Conservation (phyloP, 2,888 invertebrate species). For the Lochmaea capreae region DNA sequence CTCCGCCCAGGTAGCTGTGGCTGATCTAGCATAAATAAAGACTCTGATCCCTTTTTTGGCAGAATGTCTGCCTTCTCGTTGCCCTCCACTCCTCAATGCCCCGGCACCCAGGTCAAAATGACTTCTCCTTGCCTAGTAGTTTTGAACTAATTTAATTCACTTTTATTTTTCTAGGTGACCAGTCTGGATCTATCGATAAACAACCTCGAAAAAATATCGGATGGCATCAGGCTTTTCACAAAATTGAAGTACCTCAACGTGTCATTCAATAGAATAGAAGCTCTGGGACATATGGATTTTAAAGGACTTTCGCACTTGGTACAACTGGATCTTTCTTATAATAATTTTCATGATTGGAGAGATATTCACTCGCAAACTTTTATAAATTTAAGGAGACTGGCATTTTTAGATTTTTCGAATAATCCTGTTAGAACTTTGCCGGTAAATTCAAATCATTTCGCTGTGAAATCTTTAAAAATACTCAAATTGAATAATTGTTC, state of each 20-base stretch:
- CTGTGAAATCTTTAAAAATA: constrained; percentile 70
- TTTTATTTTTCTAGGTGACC: constrained; percentile 68
- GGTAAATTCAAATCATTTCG: constrained; percentile 63
- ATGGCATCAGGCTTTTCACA: constrained; percentile 66
- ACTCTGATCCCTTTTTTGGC: too few species aligned
- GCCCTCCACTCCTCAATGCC: too few species aligned
- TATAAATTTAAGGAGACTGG: constrained; percentile 67
- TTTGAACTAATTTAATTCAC: too few species aligned
- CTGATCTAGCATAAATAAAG: too few species aligned
- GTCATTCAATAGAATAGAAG: constrained; percentile 61
- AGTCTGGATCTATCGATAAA: constrained; percentile 75
- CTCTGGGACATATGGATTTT: constrained; percentile 50
- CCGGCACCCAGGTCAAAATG: too few species aligned
- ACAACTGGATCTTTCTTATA: constrained; percentile 73
- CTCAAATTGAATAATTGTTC: constrained; percentile 74
- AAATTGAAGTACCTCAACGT: constrained; percentile 70
- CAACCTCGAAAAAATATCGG: constrained; percentile 70
- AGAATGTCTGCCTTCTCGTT: too few species aligned
- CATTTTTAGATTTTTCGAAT: constrained; percentile 72
- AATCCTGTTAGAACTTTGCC: constrained; percentile 69
- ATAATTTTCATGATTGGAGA: constrained; percentile 72
- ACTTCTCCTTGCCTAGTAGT: too few species aligned
- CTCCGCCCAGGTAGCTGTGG: too few species aligned
- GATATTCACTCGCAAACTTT: constrained; percentile 70
- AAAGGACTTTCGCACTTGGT: constrained; percentile 68